A percentile compares a stretch with the other conserved stretches of the same genome.
These are phyloP conservation scores for Acleris emargana DNA, from an alignment of 2,888 invertebrate genomes.

Conservation along the genomic window DNA sequence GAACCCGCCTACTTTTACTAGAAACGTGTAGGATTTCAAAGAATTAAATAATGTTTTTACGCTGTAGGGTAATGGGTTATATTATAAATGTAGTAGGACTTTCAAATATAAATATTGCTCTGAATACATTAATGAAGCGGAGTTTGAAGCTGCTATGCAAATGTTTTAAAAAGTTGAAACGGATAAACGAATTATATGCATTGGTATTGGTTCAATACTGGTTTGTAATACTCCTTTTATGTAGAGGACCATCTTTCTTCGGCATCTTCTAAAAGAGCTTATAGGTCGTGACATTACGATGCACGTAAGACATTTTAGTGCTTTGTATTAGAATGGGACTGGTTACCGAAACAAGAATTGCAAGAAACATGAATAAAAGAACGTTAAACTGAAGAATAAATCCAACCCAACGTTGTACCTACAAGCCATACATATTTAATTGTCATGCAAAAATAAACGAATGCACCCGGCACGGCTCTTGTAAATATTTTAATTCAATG, in stretches of 20 bases:
- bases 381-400: conserved; percentile 60
- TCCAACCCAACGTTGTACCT: conserved; percentile 51
- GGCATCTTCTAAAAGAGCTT: conserved; percentile 16
- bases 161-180: conserved; percentile 29
- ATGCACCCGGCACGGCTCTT: conserved; percentile 58
- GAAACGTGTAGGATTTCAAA: conserved; percentile 63
- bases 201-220: conserved; percentile 28
- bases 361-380: conserved; percentile 74
- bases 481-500: conserved; percentile 75
- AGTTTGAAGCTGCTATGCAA: conserved; percentile 32
- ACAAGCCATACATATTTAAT: conserved; percentile 62
- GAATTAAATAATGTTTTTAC: conserved; percentile 53
- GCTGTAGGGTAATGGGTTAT: conserved; percentile 52
- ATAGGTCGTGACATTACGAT: conserved; percentile 6
- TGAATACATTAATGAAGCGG: conserved; percentile 31
- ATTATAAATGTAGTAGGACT: conserved; percentile 46
- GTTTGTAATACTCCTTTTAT: conserved; percentile 22
- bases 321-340: conserved; percentile 40
- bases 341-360: conserved; percentile 70
- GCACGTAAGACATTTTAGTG: conserved; percentile 9
- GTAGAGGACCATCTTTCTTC: conserved; percentile 10
- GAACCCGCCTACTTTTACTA: conserved; percentile 71
- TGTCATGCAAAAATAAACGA: conserved; percentile 75
- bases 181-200: conserved; percentile 22
- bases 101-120: conserved; percentile 32